Evolutionary conservation across 2,888 invertebrate genomes (phyloP).

Genomic region (Nesidiocoris tenuis): DNA sequence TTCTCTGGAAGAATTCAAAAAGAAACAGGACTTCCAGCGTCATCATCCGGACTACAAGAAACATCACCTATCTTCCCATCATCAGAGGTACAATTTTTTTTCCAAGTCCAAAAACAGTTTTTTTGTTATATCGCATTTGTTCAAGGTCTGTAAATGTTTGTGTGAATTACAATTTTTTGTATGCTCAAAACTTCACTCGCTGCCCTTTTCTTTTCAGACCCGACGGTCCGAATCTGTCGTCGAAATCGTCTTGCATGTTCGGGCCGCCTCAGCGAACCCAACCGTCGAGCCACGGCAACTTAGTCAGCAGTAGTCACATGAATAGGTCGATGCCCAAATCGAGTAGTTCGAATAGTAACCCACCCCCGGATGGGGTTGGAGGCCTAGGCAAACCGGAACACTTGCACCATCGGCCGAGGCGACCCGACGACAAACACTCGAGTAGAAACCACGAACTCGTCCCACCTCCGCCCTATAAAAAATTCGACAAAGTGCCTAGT

Average conservation of each 20-base stretch:
- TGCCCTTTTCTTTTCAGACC: conserved; percentile 36
- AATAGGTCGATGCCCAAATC: conserved; percentile 54
- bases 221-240: conserved; percentile 30
- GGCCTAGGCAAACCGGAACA: conserved; percentile 50
- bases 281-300: conserved; percentile 33
- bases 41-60: conserved; percentile 47
- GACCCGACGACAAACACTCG: conserved; percentile 46
- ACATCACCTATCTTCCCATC: conserved; percentile 44
- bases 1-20: conserved; percentile 39
- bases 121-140: too few relatives aligned
- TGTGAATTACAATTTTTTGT: not conserved
- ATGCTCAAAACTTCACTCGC: not conserved
- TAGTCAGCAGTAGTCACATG: conserved; percentile 46
- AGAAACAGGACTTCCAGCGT: conserved; percentile 44
- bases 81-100: conserved; percentile 45
- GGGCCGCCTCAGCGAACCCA: conserved; percentile 47
- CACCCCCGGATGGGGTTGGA: conserved; percentile 52
- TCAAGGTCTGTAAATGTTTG: not conserved
- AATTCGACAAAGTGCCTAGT: conserved; percentile 42
- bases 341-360: conserved; percentile 49
- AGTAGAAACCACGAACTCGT: conserved; percentile 48
- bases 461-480: conserved; percentile 36
- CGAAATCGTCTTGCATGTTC: conserved; percentile 47
- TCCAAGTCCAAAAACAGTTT: too few relatives aligned
- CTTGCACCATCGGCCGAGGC: conserved; percentile 41